These are phyloP conservation scores for Parnassius orleans DNA, from an alignment of 2,888 invertebrate genomes.

Conservation along the genomic window DNA sequence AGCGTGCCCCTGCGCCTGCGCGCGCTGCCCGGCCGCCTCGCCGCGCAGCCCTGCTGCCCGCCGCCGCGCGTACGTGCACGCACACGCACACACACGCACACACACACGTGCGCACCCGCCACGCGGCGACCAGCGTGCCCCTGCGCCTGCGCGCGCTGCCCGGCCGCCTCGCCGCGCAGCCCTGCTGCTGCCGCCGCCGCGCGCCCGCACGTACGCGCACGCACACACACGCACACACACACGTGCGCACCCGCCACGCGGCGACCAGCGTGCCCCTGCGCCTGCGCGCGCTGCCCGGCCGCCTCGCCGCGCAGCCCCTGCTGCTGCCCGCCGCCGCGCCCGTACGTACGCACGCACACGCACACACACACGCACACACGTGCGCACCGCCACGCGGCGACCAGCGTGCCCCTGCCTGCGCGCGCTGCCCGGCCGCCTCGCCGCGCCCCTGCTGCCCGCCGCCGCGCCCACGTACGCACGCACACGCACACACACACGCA, in stretches of 20 bases:
- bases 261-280: background rate
- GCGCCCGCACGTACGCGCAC: slow-evolving; percentile 8
- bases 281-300: slow-evolving; percentile 26
- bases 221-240: slow-evolving; percentile 18
- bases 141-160: slow-evolving; percentile 10
- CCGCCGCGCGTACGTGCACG: slow-evolving; percentile 45
- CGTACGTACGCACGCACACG: no score
- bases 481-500: no score
- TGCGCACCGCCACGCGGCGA: background rate
- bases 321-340: slow-evolving; percentile 39
- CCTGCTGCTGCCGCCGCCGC: background rate
- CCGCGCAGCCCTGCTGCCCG: slow-evolving; percentile 33
- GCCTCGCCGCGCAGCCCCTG: slow-evolving; percentile 24
- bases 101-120: background rate
- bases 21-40: slow-evolving; percentile 26
- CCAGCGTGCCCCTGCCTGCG: slow-evolving; percentile 10
- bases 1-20: slow-evolving; percentile 28
- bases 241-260: background rate
- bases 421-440: slow-evolving; percentile 25
- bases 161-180: no score
- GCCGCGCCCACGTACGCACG: slow-evolving; percentile 14
- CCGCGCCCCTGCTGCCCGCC: background rate
- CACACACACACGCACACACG: no score
- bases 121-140: background rate
- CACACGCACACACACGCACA: background rate